Conservation (phyloP, 2,888 invertebrate species). For the Leucophora obtusa region DNA sequence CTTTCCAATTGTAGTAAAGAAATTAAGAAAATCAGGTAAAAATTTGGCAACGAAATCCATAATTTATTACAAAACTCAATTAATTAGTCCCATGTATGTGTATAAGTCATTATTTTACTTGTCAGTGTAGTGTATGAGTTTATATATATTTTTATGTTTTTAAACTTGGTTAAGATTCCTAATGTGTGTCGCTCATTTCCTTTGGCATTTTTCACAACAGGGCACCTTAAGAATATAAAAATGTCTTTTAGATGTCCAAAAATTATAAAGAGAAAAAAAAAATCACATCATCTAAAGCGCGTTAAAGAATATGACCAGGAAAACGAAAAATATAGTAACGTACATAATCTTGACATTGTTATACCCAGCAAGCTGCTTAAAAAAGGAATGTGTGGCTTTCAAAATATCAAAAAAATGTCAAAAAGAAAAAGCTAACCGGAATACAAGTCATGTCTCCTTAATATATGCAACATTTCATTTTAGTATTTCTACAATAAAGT, state of each 20-base stretch:
- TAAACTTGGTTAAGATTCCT: slow-evolving; percentile 46
- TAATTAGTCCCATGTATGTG: too few relatives aligned
- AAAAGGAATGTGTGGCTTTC: slow-evolving; percentile 10
- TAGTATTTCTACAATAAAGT: slow-evolving; percentile 33
- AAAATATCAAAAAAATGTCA: slow-evolving; percentile 5
- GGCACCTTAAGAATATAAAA: slow-evolving; percentile 64
- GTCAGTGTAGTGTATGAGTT: slow-evolving; percentile 6
- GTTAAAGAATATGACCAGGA: slow-evolving; percentile 44
- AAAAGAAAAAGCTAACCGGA: slow-evolving; percentile 40
- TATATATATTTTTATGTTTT: slow-evolving; percentile 11
- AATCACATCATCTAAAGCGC: slow-evolving; percentile 40
- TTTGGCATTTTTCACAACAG: slow-evolving; percentile 66
- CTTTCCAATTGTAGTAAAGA: too few relatives aligned
- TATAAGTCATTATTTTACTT: slow-evolving; percentile 38
- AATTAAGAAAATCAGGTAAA: too few relatives aligned
- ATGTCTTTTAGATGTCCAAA: slow-evolving; percentile 56
- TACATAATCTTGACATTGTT: slow-evolving; percentile 52
- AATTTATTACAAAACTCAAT: too few relatives aligned
- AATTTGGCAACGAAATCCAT: too few relatives aligned
- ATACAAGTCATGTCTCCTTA: slow-evolving; percentile 65
- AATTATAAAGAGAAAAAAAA: slow-evolving; percentile 41
- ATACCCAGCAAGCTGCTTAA: slow-evolving; percentile 27
- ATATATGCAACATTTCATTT: slow-evolving; percentile 66
- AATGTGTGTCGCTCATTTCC: slow-evolving; percentile 68
- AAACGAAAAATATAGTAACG: slow-evolving; percentile 26